Evolutionary conservation across 2,888 invertebrate genomes (phyloP), one percentile per base, ranked within the genome.

Genomic region (Synergus gifuensis): DNA sequence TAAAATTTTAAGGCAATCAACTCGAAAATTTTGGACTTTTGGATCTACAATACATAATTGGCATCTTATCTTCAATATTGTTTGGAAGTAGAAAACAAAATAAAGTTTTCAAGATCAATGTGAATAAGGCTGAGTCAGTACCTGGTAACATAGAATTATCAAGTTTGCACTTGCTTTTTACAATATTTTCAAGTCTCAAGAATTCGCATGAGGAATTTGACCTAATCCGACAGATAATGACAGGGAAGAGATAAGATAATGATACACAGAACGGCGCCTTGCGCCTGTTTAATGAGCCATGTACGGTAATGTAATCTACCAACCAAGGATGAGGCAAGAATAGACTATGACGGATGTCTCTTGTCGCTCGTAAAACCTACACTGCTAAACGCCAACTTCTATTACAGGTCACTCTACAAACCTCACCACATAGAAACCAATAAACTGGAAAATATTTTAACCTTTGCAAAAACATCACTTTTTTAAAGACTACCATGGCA

Each of bases 311-410:
- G 36, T 36, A 73, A 36, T 36, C 44, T 60, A 12, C 22, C 67
- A 54, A 28, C 49, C n/a, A 49, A 49, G 69, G 69, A 73, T 73
- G 69, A 54, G n/a, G 49, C 36, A 73, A 69, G 69, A 54, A 69
- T 69, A 69, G 69, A 49, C 69, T 69, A 69, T 69, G 69, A 69
- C 69, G 69, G 49, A 69, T 69, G 49, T 28, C 49, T 69, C 49
- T 69, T 49, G 49, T 16, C 28, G 49, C 69, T 69, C 69, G 36
- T 69, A 69, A 69, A 69, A 54, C 49, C 49, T 16, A 16, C 18
- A 22, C 18, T 14, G 16, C 22, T 36, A 69, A 67, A 69, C 36
- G 49, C 16, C 28, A 49, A 14, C 14, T 69, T 49, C 49, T 49
- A 49, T 69, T 69, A 69, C 36, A 54, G 49, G 49, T 69, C 49